phyloP scores from a whole-genome alignment of 53 echinoderm and acorn worm species.

The Patiria pectinifera region DNA sequence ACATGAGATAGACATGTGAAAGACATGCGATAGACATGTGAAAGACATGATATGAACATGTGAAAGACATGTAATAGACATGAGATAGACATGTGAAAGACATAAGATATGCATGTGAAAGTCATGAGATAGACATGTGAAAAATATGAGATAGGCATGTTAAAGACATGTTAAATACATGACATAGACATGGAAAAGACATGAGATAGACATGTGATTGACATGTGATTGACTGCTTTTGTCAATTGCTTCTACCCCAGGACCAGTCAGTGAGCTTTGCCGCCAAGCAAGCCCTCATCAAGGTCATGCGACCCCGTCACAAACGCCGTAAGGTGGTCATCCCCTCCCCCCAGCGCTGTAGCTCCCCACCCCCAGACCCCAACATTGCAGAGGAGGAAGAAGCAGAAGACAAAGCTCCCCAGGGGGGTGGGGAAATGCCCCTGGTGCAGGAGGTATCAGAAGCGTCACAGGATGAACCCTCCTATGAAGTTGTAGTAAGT shows the following conservation, averaged over 20 bases:
- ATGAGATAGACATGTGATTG: neutral
- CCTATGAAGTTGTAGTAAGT: conserved; percentile 94
- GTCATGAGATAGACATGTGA: no score
- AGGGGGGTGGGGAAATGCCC: conserved; percentile 61
- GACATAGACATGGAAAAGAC: no score
- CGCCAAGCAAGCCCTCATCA: conserved; percentile 95
- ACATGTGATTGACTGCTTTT: neutral
- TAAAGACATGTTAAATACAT: no score
- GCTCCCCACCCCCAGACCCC: conserved; percentile 81
- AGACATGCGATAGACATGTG: no score
- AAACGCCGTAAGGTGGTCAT: conserved; percentile 83
- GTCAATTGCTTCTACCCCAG: conserved; percentile 41
- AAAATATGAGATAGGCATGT: no score
- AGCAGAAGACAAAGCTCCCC: conserved; percentile 58
- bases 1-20: conserved; percentile 69
- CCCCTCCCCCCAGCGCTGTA: conserved; percentile 91
- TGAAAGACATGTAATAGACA: no score
- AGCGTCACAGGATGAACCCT: conserved; percentile 85
- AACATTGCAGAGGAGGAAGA: conserved; percentile 71
- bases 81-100: no score
- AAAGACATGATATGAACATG: no score
- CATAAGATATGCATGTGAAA: no score
- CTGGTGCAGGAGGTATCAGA: conserved; percentile 79
- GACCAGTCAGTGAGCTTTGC: conserved; percentile 95
- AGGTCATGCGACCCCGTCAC: conserved; percentile 94